phyloP scores from a whole-genome alignment of 2,113 vertebrate species.

The Lepus americanus region DNA sequence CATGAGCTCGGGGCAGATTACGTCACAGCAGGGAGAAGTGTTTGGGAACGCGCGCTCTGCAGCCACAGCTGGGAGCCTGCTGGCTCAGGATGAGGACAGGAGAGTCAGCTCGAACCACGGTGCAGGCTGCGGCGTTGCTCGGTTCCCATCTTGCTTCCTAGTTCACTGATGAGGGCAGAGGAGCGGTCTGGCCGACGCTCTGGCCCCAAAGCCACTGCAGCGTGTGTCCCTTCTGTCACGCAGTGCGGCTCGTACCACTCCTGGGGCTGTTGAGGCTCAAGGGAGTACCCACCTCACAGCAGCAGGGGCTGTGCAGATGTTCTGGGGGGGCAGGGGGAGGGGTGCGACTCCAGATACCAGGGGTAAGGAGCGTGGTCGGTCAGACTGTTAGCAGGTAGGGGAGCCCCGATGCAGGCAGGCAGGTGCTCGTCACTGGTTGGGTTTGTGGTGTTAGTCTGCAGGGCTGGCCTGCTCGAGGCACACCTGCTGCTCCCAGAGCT shows the following conservation, averaged over 20 bases:
- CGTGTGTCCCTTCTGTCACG: neutral
- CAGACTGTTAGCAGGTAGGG: neutral
- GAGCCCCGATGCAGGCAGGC: no score
- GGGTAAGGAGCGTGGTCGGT: neutral
- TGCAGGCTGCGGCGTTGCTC: neutral
- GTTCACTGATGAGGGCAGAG: no score
- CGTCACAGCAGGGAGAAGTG: neutral
- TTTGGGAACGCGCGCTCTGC: neutral
- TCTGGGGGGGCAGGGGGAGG: neutral
- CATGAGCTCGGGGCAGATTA: neutral
- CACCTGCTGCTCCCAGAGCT: neutral
- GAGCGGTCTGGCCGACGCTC: neutral
- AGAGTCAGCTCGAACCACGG: neutral
- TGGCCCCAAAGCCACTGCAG: neutral
- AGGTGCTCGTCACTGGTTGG: neutral
- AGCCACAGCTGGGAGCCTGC: neutral
- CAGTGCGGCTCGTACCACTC: neutral
- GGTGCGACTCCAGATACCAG: neutral
- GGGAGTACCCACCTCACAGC: neutral
- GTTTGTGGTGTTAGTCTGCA: neutral
- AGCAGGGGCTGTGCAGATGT: neutral
- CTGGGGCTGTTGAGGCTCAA: neutral
- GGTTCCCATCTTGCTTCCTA: slow-evolving; percentile 45
- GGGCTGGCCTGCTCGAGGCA: accelerated
- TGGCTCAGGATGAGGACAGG: neutral